These are phyloP conservation scores for Globodera ellingtonae DNA, from an alignment of 1,140 invertebrate genomes.

Conservation along the genomic window DNA sequence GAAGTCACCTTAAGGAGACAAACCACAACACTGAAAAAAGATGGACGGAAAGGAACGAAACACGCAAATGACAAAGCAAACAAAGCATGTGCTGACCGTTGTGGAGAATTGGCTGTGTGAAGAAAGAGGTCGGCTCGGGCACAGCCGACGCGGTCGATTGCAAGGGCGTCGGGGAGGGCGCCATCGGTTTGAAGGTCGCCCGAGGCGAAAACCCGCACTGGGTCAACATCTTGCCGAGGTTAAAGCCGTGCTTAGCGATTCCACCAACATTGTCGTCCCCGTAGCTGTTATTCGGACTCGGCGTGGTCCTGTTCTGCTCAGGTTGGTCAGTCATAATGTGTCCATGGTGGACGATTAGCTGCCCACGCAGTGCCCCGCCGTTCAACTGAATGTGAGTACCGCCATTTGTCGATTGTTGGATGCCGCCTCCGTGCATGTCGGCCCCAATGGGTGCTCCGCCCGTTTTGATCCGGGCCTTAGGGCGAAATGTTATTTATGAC, in stretches of 20 bases:
- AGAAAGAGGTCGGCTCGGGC: constrained; percentile 16
- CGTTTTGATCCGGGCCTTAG: constrained; percentile 61
- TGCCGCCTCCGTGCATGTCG: constrained; percentile 19
- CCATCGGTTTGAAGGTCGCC: constrained; percentile 43
- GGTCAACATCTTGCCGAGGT: constrained; percentile 50
- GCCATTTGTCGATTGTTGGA: not conserved
- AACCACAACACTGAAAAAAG: not conserved
- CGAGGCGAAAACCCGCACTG: constrained; percentile 47
- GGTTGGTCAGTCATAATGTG: not conserved
- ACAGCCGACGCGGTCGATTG: constrained; percentile 28
- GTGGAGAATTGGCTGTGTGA: constrained; percentile 24
- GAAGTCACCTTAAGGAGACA: not conserved
- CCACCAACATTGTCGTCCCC: not conserved
- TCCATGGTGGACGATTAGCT: constrained; percentile 16
- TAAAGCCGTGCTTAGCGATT: constrained; percentile 12
- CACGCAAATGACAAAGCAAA: not conserved
- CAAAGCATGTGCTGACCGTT: not conserved
- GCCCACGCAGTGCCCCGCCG: not conserved
- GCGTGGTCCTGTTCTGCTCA: constrained; percentile 18
- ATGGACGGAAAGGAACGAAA: not conserved
- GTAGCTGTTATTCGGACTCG: constrained; percentile 8
- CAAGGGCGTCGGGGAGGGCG: constrained; percentile 28
- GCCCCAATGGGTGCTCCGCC: constrained; percentile 47
- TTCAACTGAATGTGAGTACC: not conserved
- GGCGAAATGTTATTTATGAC: not conserved